Conservation (phyloP, 2,888 invertebrate genomes). For the Ormyrus pomaceus region DNA sequence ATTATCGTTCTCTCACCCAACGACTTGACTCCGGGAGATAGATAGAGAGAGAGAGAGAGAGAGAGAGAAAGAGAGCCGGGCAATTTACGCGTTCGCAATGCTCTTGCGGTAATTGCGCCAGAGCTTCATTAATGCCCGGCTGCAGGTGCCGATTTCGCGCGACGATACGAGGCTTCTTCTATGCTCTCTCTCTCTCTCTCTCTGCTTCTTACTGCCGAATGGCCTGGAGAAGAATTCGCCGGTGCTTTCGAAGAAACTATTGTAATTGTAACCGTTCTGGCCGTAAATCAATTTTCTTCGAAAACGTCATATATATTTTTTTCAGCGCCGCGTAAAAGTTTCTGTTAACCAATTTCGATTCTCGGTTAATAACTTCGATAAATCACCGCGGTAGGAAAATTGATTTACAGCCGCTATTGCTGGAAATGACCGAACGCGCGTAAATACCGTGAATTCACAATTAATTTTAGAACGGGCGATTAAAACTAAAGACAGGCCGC, state of each 20-base stretch:
- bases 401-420: no score
- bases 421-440: no score
- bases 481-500: not conserved
- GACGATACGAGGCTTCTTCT: not conserved
- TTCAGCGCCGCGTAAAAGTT: no score
- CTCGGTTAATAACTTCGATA: not conserved
- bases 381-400: no score
- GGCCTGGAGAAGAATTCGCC: no score
- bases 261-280: no score
- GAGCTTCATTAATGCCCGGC: slow-evolving; percentile 14
- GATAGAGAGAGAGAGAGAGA: slow-evolving; percentile 2
- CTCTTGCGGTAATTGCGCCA: slow-evolving; percentile 21
- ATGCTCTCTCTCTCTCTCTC: no score
- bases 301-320: no score
- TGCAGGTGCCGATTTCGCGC: slow-evolving; percentile 25
- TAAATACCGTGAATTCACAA: not conserved
- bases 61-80: slow-evolving; percentile 14
- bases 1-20: slow-evolving; percentile 1
- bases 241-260: no score
- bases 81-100: slow-evolving; percentile 33
- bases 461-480: not conserved
- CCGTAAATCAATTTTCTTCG: no score
- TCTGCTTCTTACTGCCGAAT: no score
- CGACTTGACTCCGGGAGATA: not conserved
- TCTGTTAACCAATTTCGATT: not conserved